Percentiles rank a stretch among this genome's conserved stretches.
These are phyloP conservation scores for Heterotis niloticus DNA, from an alignment of 2,113 vertebrate species.

Conservation along the genomic window DNA sequence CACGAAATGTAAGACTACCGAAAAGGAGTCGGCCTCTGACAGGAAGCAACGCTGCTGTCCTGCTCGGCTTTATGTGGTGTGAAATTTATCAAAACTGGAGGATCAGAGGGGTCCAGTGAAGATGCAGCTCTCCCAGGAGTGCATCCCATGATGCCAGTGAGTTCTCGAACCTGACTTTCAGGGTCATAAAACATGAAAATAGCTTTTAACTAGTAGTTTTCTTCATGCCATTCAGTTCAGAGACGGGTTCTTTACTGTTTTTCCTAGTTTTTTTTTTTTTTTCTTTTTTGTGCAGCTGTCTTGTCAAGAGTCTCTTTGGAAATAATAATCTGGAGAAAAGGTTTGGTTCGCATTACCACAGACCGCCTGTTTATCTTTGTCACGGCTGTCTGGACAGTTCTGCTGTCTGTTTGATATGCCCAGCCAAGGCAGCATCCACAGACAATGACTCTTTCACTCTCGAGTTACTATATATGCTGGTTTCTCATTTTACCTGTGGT, in stretches of 20 bases:
- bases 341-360: neutral
- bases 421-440: neutral
- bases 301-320: neutral
- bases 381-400: neutral
- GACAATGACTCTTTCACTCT: neutral
- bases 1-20: neutral
- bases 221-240: neutral
- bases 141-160: neutral
- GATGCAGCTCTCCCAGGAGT: neutral
- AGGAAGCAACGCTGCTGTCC: neutral
- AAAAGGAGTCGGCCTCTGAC: neutral
- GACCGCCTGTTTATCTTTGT: neutral
- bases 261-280: neutral
- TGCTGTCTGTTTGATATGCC: neutral
- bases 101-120: neutral
- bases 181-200: neutral
- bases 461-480: neutral
- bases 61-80: neutral
- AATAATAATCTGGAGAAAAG: neutral
- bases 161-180: neutral
- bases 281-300: neutral
- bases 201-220: neutral
- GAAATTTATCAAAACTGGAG: neutral
- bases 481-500: no score
- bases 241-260: neutral